Percentiles rank a stretch among this genome's conserved stretches.
phyloP scores from a whole-genome alignment of 1,140 invertebrate genomes.

The Arion vulgaris region DNA sequence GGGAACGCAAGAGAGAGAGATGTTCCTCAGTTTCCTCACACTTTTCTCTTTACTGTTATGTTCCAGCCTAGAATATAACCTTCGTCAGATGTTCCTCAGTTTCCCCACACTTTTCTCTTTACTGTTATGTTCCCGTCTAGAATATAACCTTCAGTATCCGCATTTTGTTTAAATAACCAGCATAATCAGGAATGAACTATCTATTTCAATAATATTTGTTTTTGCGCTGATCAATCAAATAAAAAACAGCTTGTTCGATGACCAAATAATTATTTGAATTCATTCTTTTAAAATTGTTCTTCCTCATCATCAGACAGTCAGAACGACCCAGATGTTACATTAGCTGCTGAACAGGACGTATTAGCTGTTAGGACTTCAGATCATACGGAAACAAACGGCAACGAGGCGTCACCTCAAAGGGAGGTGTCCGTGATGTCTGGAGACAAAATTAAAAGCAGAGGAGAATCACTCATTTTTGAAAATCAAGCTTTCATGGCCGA shows the following conservation, averaged over 20 bases:
- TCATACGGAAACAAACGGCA: conserved; percentile 31
- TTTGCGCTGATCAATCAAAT: not conserved
- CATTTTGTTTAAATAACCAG: too few species aligned
- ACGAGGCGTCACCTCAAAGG: conserved; percentile 6
- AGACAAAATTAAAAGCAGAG: conserved; percentile 21
- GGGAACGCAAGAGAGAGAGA: too few species aligned
- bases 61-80: too few species aligned
- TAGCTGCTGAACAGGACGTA: not conserved
- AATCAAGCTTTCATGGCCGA: conserved; percentile 55
- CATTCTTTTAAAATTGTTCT: not conserved
- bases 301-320: conserved; percentile 19
- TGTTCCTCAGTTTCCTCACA: too few species aligned
- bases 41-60: too few species aligned
- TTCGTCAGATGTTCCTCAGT: too few species aligned
- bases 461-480: conserved; percentile 45
- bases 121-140: too few species aligned
- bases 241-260: too few species aligned
- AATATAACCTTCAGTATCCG: too few species aligned
- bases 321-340: not conserved
- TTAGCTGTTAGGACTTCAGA: not conserved
- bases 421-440: not conserved
- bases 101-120: too few species aligned
- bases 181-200: too few species aligned
- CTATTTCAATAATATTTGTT: too few species aligned
- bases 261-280: not conserved